Base-by-base conservation (phyloP, 2,888 invertebrate genomes). In the Lasioglossum zephyrum region DNA sequence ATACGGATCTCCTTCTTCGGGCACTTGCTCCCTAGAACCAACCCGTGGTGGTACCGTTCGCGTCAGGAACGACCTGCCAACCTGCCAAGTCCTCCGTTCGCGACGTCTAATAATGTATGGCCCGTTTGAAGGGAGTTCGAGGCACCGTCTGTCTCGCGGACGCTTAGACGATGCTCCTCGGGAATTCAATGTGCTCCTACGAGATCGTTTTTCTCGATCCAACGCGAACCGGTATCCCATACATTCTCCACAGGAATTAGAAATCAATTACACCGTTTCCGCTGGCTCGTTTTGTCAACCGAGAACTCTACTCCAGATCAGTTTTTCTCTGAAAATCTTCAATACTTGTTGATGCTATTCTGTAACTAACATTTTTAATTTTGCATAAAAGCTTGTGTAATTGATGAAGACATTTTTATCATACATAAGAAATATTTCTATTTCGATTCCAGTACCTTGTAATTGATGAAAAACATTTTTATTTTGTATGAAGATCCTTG, bases 1-100 rank as follows among this genome's bases (percentile, higher is more conserved):
- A 92, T 92, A 92, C 90, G 83, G 89, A 92, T 92, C 92, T 88
- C 81, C 91, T 86, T 87, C 89, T 79, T 83, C 81, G 77, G 57
- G 49, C 57, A 79, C 77, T 73, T 39, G 73, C 82, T 63, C 81
- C 73, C 69, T 76, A 44, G 53, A 72, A 57, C 76, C 26, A 53
- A 53, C 53, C 53, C n/a, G 53, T 53, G 53, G 47, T 39, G 77
- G 69, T 49, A 78, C 73, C 73, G 72, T 41, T 76, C 39, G 66
- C 79, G 63, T 77, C 81, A 82, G 69, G 44, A 73, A 76, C 41
- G 73, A 82, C 77, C 82, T 82, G 84, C 78, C 84, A 78, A 69
- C 87, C 76, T 78, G 84, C 44, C 72, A 13, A 36, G 60, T 69
- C 44, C 53, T 49, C 44, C 36, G 60, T 57, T 44, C 31, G 22